Evolutionary conservation across 1,140 invertebrate genomes (phyloP).

Genomic region (Pissodes strobi): DNA sequence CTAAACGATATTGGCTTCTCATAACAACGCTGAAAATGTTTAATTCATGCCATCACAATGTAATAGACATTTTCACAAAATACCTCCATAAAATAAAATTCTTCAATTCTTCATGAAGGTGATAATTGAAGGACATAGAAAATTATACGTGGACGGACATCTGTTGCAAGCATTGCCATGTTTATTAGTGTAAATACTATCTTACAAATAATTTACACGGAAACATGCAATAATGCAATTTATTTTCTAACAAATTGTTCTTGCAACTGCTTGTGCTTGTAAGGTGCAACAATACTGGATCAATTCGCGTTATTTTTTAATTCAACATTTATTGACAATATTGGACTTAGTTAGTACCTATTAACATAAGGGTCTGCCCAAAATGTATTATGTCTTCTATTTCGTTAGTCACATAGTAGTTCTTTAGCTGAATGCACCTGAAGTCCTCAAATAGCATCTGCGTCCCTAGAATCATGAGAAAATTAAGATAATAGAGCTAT

Average conservation of each 20-base stretch:
- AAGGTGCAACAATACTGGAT: too few relatives aligned
- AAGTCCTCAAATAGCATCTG: too few relatives aligned
- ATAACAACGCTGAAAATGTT: background rate
- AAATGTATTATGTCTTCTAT: too few relatives aligned
- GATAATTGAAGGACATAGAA: constrained; percentile 12
- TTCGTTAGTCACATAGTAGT: too few relatives aligned
- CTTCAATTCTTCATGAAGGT: background rate
- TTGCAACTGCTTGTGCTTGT: background rate
- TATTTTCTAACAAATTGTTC: constrained; percentile 24
- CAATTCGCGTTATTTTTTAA: too few relatives aligned
- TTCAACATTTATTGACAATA: too few relatives aligned
- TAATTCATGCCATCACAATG: constrained; percentile 3
- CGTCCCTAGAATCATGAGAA: too few relatives aligned
- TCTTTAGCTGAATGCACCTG: too few relatives aligned
- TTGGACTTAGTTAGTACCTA: too few relatives aligned
- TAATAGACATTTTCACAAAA: constrained; percentile 17
- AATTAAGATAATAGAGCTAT: too few relatives aligned
- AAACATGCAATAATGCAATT: constrained; percentile 31
- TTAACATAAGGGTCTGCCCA: too few relatives aligned
- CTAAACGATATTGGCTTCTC: background rate
- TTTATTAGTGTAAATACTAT: constrained; percentile 35
- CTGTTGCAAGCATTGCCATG: constrained; percentile 25
- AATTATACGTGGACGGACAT: constrained; percentile 17
- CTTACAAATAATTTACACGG: constrained; percentile 32
- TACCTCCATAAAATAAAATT: constrained; percentile 7